These are phyloP conservation scores for Uromys caudimaculatus DNA, from an alignment of 2,797 vertebrate genomes.

Conservation along the genomic window DNA sequence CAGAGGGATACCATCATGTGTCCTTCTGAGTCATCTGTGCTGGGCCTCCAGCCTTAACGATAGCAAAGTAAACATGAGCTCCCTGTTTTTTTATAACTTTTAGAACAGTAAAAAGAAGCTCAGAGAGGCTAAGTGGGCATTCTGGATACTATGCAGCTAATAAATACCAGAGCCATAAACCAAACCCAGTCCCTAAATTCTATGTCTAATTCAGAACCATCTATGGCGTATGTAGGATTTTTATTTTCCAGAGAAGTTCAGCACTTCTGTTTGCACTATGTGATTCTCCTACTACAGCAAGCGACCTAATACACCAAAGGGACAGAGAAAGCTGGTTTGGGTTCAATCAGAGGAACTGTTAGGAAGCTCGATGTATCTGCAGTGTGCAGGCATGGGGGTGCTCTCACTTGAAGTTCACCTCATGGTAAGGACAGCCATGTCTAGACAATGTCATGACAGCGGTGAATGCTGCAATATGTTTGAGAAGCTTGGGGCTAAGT, in stretches of 20 bases:
- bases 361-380: not conserved
- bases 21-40: not conserved
- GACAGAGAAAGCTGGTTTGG: not conserved
- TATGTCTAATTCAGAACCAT: not conserved
- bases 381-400: not conserved
- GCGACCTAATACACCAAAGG: not conserved
- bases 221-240: fast-evolving
- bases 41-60: not conserved
- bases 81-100: not conserved
- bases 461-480: not conserved
- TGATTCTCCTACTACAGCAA: not conserved
- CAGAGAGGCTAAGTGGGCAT: not conserved
- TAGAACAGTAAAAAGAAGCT: not conserved
- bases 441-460: not conserved
- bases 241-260: not conserved
- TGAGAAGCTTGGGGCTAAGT: not conserved
- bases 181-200: not conserved
- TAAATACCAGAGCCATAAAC: not conserved
- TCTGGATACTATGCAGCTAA: not conserved
- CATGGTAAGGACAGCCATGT: not conserved
- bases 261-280: not conserved
- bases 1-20: fast-evolving
- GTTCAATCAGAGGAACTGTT: not conserved
- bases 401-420: not conserved
- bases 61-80: not conserved